A percentile compares a stretch with the other conserved stretches of the same genome.
Evolutionary conservation across 2,888 invertebrate species (phyloP).

Genomic region (Melangyna quadrimaculata): DNA sequence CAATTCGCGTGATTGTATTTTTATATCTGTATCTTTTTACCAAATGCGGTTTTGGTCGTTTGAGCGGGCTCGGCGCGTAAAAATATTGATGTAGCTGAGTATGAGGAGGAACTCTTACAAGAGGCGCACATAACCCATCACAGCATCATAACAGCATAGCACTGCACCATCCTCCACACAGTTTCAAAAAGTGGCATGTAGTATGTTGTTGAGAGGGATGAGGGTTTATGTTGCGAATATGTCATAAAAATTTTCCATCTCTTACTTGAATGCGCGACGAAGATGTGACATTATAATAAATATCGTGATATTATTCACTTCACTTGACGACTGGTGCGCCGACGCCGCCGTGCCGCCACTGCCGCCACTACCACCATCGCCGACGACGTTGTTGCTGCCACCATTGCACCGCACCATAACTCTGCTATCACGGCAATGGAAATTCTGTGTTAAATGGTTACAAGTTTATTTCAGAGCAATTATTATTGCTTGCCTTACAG

Average conservation of each 20-base stretch:
- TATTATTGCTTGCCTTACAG: slow-evolving; percentile 32
- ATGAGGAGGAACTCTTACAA: slow-evolving; percentile 38
- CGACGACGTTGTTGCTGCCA: neutral
- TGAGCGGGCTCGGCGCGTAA: slow-evolving; percentile 13
- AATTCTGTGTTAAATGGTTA: slow-evolving; percentile 71
- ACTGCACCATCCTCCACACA: neutral
- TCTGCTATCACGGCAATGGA: slow-evolving; percentile 42
- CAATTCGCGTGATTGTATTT: slow-evolving; percentile 58
- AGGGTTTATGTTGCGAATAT: slow-evolving; percentile 56
- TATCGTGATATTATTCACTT: slow-evolving; percentile 70
- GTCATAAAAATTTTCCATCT: slow-evolving; percentile 68
- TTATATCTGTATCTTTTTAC: slow-evolving; percentile 69
- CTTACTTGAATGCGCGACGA: slow-evolving; percentile 42
- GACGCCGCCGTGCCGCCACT: neutral
- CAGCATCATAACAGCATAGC: neutral
- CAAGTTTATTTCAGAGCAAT: slow-evolving; percentile 69
- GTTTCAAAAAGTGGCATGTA: neutral
- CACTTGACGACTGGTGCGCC: slow-evolving; percentile 31
- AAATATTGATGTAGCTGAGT: slow-evolving; percentile 55
- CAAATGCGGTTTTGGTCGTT: slow-evolving; percentile 36
- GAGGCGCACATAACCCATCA: slow-evolving; percentile 25
- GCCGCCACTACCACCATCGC: neutral
- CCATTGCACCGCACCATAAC: slow-evolving; percentile 1
- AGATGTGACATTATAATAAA: slow-evolving; percentile 71
- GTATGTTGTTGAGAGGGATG: slow-evolving; percentile 20